Evolutionary conservation across 2,888 invertebrate genomes (phyloP), one percentile per base, ranked within the genome.

Genomic region (Fragum whitleyi): DNA sequence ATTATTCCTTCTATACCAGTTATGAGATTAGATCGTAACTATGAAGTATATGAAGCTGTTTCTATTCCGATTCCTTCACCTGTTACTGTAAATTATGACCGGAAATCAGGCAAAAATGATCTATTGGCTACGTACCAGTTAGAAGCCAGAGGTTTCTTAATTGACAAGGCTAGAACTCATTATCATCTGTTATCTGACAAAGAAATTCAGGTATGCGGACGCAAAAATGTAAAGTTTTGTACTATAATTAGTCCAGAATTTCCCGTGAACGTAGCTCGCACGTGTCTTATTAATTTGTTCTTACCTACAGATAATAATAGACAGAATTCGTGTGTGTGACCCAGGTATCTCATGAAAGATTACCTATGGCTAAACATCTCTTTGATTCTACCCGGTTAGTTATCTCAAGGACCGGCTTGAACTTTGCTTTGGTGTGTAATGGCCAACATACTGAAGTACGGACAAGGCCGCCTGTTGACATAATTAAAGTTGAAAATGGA

Each of bases 191-290:
- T 51, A 5, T 7, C 51, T 14, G 51, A 16, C 16, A 5, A 7
- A 5, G 51, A 51, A 21, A 16, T 14, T 5, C 19, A 51, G 16
- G 3, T 5, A 51, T 51, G 51, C 16, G 21, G 51, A 7, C 51
- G 2, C 14, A 21, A 51, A 51, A 51, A 14, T n/a, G 3, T 5
- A 16, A 51, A 51, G 51, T 51, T 51, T 21, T 51, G 51, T 14
- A 7, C 51, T 16, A 16, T 51, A n/a, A 2, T 51, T 51, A 51
- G 51, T 14, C 51, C 51, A 2, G 51, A 51, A 51, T 51, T 51
- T 51, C 51, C 51, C 21, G 51, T 51, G 3, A 51, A 51, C 14
- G 14, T 51, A 5, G 87, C 84, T 51, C 6, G 21, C 2, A 51
- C 51, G n/a, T 51, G 51, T 14, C 5, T 51, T 5, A 3, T 21